Base-by-base conservation (phyloP, 2,888 invertebrate species). In the Tortricodes alternella region DNA sequence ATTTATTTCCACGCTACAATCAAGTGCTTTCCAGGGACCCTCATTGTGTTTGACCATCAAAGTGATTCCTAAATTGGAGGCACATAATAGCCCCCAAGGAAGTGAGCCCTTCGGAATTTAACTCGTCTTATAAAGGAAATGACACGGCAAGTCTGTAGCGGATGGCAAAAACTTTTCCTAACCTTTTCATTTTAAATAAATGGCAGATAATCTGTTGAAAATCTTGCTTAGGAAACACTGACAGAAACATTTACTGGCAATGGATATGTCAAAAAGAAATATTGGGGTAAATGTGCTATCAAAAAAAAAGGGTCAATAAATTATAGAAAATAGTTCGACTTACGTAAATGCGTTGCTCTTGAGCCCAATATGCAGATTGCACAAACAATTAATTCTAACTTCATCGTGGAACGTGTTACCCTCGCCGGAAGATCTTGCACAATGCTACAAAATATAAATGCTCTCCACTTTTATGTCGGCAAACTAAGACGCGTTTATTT, bases 51-150 rank as follows among this genome's bases (percentile, higher is more conserved):
- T 37, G 44, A 23, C 49, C 38, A 24, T 50, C 56, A 56, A 56
- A 56, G 56, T 56, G 56, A 56, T 56, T 50, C 49, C 49, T 37
- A 56, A 56, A 56, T 56, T 50, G 56, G 44, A 50, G 43, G 29
- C 44, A 24, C 27, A 50, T 50, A 56, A 56, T 49, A 50, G 49
- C 37, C 32, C 43, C 56, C 32, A 29, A 49, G 50, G 50, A 56
- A 44, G 44, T 29, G 23, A 35, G 43, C 51, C 38, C 51, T 46
- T 24, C 35, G 29, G 43, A 39, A 58, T 32, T 52, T 58, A 52
- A 46, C 44, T 38, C 24, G 15, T 29, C 41, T 19, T 52, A 46
- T 27, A 52, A 51, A 52, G 39, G 51, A 58, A 57, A 44, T 15
- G 51, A 57, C 56, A 37, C 50, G 27, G 19, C 6, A 18, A 16